Evolutionary conservation across 1,140 invertebrate genomes (phyloP), one percentile per base, ranked within the genome.

Genomic region (Helicoverpa armigera): DNA sequence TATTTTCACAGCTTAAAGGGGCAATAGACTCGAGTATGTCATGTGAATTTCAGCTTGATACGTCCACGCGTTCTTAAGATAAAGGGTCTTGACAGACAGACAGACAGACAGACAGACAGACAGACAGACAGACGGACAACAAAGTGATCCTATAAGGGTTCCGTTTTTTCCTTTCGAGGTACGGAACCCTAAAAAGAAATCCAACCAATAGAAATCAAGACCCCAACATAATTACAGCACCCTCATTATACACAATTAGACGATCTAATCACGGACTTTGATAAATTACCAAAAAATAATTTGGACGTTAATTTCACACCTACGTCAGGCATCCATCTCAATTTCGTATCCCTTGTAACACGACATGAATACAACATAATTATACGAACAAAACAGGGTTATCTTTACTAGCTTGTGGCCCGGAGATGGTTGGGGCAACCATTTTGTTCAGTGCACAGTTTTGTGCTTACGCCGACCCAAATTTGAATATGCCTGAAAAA

Each of bases 241-340:
- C 73, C 35, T 76, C 73, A 76, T 76, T 76, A 76, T 13, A 60
- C 58, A 61, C 73, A 76, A 76, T 76, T 76, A 76, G 73, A 76
- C 43, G 58, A 50, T 58, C 73, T 76, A 76, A 76, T 77, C 61
- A 67, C 29, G 61, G 75, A 65, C 61, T 77, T 77, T 77, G 61
- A 65, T 77, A 54, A 77, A 77, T 77, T 77, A 77, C 75, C 61
- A 67, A 77, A 77, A 77, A 65, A 77, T 77, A 77, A 77, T 67
- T 77, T 77, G 61, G 75, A 77, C 75, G 75, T 77, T 77, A 77
- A 77, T 77, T 77, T 67, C 61, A 77, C 61, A 77, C 75, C 60
- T 77, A 67, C 31, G 61, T 77, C 75, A 77, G 43, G 13, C 75
- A 77, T 67, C 50, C 61, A 67, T 77, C 75, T 77, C 75, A 77